A percentile compares a stretch with the other conserved stretches of the same genome.
phyloP scores from a whole-genome alignment of 2,797 vertebrate genomes.

The Acridotheres tristis region DNA sequence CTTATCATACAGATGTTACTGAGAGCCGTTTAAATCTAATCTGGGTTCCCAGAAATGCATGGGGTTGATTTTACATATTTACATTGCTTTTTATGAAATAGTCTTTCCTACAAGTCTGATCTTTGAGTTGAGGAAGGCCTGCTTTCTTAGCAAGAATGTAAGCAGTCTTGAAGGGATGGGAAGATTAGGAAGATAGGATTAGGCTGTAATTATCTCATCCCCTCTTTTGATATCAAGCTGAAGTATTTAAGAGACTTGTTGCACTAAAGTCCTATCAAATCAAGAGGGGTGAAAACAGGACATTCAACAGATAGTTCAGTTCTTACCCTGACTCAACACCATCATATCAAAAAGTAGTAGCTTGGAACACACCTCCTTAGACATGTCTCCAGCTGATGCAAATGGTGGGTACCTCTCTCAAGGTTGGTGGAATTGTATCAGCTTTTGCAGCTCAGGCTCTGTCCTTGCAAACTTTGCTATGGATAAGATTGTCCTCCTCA shows the following conservation, averaged over 20 bases:
- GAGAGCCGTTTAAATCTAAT: background rate
- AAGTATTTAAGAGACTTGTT: slow-evolving; percentile 6
- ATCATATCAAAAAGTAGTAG: background rate
- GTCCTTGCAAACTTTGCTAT: background rate
- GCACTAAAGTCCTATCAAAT: background rate
- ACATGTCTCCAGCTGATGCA: background rate
- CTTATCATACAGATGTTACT: background rate
- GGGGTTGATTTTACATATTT: background rate
- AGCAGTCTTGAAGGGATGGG: background rate
- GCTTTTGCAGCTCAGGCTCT: background rate
- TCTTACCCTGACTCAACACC: background rate
- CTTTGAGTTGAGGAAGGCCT: background rate
- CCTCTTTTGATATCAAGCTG: slow-evolving; percentile 1
- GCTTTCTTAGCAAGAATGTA: slow-evolving; percentile 1
- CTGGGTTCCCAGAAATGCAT: background rate
- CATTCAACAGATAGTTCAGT: background rate
- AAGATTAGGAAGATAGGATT: background rate
- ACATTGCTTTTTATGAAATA: background rate
- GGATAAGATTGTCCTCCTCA: background rate
- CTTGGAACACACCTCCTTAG: background rate
- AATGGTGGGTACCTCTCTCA: background rate
- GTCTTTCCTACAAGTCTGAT: background rate
- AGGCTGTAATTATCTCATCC: background rate
- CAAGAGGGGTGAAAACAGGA: background rate
- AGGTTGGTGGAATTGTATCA: background rate